phyloP scores from a whole-genome alignment of 2,797 vertebrate species.

The Rhinichthys osculus region DNA sequence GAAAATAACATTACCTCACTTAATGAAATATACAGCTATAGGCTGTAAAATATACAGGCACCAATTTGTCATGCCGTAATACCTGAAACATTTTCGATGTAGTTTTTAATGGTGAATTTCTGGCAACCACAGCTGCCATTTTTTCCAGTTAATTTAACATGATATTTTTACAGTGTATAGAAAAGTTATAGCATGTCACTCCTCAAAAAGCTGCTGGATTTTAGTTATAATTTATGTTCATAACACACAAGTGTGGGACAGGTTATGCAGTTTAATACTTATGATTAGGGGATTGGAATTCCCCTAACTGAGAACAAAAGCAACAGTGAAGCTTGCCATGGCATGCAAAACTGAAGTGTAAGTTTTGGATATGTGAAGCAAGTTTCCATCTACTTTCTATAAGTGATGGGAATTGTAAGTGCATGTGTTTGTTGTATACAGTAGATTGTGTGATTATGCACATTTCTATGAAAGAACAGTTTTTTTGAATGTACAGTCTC shows the following conservation, averaged over 20 bases:
- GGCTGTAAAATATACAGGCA: not conserved
- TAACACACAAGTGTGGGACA: not conserved
- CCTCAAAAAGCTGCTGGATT: not conserved
- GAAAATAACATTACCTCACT: not conserved
- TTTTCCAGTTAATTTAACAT: not conserved
- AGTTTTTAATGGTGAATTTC: not conserved
- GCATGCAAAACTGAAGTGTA: not conserved
- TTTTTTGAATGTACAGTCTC: conserved; percentile 12
- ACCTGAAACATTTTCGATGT: not conserved
- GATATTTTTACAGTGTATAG: not conserved
- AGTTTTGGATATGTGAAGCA: not conserved
- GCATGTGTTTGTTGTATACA: conserved; percentile 20
- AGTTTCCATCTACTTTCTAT: not conserved
- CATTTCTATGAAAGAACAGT: conserved; percentile 31
- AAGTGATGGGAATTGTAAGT: not conserved
- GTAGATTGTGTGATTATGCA: not conserved
- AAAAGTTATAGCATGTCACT: not conserved
- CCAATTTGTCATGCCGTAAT: not conserved
- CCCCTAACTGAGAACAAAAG: not conserved
- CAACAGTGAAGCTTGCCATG: not conserved
- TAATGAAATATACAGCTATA: not conserved
- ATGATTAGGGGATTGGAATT: not conserved
- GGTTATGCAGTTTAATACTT: not conserved
- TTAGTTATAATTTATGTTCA: not conserved
- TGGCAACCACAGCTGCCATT: not conserved